A percentile compares a stretch with the other conserved stretches of the same genome.
Evolutionary conservation across 2,888 invertebrate species (phyloP).

Genomic region (Harpalus rubripes): DNA sequence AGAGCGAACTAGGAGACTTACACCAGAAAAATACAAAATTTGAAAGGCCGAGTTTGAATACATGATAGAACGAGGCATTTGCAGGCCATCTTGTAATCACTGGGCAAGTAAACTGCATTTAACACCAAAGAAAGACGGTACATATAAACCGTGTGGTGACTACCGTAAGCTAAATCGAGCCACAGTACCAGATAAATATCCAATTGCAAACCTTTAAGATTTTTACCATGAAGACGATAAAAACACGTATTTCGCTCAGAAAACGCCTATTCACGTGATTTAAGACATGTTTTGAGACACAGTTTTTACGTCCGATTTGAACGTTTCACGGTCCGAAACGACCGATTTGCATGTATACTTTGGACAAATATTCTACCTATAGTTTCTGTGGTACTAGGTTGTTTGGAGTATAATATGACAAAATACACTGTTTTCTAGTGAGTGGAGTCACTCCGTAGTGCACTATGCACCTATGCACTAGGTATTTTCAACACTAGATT

Average conservation of each 20-base stretch:
- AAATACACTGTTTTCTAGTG: too few species aligned
- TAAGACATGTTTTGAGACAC: too few species aligned
- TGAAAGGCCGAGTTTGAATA: not conserved
- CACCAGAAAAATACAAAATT: not conserved
- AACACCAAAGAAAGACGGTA: not conserved
- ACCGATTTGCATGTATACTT: too few species aligned
- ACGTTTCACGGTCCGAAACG: too few species aligned
- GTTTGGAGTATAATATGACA: too few species aligned
- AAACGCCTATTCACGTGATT: too few species aligned
- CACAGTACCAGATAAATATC: not conserved
- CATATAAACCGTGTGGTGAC: not conserved
- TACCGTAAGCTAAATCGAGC: not conserved
- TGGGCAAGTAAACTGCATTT: not conserved
- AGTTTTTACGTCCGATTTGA: too few species aligned
- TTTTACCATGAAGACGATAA: not conserved
- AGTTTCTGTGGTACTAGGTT: too few species aligned
- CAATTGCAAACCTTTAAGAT: not conserved
- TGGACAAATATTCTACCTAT: too few species aligned
- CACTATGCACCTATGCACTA: too few species aligned
- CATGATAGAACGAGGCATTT: constrained; percentile 17
- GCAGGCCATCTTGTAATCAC: not conserved
- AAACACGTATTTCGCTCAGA: too few species aligned
- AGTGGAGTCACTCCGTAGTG: too few species aligned
- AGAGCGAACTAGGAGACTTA: not conserved
- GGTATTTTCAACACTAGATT: not conserved